Conservation (phyloP, 2,888 invertebrate genomes). For the Drosophila cracens region DNA sequence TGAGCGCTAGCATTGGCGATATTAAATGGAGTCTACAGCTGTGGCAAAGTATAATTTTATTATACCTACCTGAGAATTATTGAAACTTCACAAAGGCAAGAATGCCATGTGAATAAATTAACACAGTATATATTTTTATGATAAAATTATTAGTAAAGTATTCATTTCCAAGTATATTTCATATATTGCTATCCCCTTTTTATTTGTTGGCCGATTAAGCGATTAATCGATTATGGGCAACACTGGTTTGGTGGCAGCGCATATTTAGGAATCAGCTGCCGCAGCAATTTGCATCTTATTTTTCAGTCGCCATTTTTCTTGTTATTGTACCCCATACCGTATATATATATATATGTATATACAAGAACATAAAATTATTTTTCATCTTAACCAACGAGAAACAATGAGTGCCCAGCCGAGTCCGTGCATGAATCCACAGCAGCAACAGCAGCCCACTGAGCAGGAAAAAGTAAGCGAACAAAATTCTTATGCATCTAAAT, state of each 20-base stretch:
- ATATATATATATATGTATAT: not conserved
- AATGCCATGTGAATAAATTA: not conserved
- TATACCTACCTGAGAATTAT: not conserved
- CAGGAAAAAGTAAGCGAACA: slow-evolving; percentile 73
- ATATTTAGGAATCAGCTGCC: slow-evolving; percentile 24
- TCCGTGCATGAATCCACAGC: slow-evolving; percentile 88
- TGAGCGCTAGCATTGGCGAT: not conserved
- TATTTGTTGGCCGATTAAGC: not conserved
- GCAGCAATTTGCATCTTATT: slow-evolving; percentile 27
- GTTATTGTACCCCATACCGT: slow-evolving; percentile 4
- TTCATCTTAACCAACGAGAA: slow-evolving; percentile 9
- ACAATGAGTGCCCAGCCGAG: slow-evolving; percentile 91
- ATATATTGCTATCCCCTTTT: too few relatives aligned
- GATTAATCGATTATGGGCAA: not conserved
- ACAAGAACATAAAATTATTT: not conserved
- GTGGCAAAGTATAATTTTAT: not conserved
- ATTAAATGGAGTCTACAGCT: not conserved
- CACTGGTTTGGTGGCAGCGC: slow-evolving; percentile 3
- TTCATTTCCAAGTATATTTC: not conserved
- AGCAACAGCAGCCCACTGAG: slow-evolving; percentile 86
- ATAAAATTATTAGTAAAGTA: not conserved
- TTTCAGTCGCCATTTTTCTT: slow-evolving; percentile 53
- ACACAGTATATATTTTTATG: not conserved
- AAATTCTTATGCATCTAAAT: not conserved
- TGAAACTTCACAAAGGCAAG: not conserved